phyloP scores from a whole-genome alignment of 37 sponge, comb jelly and placozoan species.

The Ephydatia muelleri region DNA sequence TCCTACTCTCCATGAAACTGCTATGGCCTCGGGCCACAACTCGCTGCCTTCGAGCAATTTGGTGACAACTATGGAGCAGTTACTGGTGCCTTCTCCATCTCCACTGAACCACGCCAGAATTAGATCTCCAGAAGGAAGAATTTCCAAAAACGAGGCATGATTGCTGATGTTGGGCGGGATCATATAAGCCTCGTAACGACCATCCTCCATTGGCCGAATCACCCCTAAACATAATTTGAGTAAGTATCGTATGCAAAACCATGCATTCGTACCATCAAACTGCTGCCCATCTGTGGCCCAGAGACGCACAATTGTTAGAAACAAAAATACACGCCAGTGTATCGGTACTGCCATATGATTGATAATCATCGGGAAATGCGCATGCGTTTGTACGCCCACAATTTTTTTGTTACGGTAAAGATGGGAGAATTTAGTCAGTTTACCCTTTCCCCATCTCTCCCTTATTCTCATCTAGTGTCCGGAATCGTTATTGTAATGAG shows the following conservation, averaged over 20 bases:
- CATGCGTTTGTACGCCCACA: no score
- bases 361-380: no score
- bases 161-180: conserved; percentile 56
- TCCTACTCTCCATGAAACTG: conserved; percentile 54
- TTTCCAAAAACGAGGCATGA: conserved; percentile 75
- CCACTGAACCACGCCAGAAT: conserved; percentile 71
- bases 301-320: background rate
- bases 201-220: conserved; percentile 46
- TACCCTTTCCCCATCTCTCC: no score
- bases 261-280: background rate
- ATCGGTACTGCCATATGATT: no score
- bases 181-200: conserved; percentile 67
- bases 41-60: background rate
- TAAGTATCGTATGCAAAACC: background rate
- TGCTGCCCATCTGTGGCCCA: background rate
- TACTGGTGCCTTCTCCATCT: conserved; percentile 35
- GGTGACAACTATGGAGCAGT: conserved; percentile 50
- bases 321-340: background rate
- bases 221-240: background rate
- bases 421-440: no score
- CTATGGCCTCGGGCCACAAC: conserved; percentile 44
- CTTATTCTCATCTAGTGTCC: no score
- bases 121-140: conserved; percentile 47
- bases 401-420: no score
- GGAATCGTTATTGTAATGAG: no score